Conservation (phyloP, 2,113 vertebrate species). For the Cacatua alba region DNA sequence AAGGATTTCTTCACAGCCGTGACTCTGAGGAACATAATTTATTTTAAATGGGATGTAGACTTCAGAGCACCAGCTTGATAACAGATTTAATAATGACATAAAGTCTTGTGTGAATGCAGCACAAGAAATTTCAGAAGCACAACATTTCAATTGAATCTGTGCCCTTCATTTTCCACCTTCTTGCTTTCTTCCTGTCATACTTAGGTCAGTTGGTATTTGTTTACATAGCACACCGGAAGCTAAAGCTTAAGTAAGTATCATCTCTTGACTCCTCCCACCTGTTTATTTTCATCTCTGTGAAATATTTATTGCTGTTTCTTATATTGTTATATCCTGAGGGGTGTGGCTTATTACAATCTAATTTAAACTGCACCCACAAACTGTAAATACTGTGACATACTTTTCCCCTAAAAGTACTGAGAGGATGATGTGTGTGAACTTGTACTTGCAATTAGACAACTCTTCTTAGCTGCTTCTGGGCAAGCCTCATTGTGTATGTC, state of each 20-base stretch:
- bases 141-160: background rate
- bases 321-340: background rate
- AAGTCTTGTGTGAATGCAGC: background rate
- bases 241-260: background rate
- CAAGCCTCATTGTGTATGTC: background rate
- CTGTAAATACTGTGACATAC: background rate
- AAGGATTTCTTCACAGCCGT: background rate
- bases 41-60: background rate
- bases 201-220: background rate
- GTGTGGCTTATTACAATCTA: background rate
- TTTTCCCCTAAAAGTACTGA: background rate
- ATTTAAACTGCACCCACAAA: background rate
- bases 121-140: background rate
- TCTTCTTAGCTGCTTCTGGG: background rate
- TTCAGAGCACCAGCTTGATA: background rate
- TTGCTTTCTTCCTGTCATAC: background rate
- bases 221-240: background rate
- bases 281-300: background rate
- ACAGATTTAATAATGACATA: background rate
- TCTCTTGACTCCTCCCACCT: background rate
- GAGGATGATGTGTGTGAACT: background rate
- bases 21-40: background rate
- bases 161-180: background rate
- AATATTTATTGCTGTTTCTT: background rate
- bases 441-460: background rate